A percentile compares a stretch with the other conserved stretches of the same genome.
Conservation (phyloP, 1,140 invertebrate species). For the Geopemphigus sp. region DNA sequence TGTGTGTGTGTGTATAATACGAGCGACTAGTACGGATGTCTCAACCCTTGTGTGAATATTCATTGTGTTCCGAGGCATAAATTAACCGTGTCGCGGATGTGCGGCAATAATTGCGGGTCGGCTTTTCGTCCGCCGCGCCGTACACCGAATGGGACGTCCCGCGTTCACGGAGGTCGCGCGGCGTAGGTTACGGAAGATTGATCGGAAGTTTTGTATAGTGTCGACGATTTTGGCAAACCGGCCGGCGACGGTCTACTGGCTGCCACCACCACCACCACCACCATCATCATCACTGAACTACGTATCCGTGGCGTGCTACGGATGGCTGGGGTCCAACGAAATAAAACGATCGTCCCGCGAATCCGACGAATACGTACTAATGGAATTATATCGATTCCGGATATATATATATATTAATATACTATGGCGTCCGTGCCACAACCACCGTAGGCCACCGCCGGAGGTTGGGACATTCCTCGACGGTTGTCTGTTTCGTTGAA, state of each 20-base stretch:
- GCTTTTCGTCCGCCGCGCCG: neutral
- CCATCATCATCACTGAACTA: too few relatives aligned
- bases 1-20: neutral
- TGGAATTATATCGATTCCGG: slow-evolving; percentile 20
- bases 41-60: slow-evolving; percentile 43
- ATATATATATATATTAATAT: too few relatives aligned
- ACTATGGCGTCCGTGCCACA: too few relatives aligned
- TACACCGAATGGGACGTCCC: slow-evolving; percentile 7
- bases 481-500: neutral
- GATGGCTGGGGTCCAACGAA: neutral
- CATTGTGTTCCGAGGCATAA: slow-evolving; percentile 34
- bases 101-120: slow-evolving; percentile 28
- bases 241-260: neutral
- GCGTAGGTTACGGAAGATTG: slow-evolving; percentile 20
- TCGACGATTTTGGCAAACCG: slow-evolving; percentile 37
- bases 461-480: neutral
- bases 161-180: neutral
- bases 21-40: neutral
- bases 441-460: neutral
- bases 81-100: slow-evolving; percentile 38
- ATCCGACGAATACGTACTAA: slow-evolving; percentile 20
- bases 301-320: too few relatives aligned
- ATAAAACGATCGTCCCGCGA: slow-evolving; percentile 9
- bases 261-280: too few relatives aligned
- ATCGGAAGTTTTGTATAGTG: slow-evolving; percentile 27